phyloP scores from a whole-genome alignment of 2,888 invertebrate genomes.

The Dromius quadrimaculatus region DNA sequence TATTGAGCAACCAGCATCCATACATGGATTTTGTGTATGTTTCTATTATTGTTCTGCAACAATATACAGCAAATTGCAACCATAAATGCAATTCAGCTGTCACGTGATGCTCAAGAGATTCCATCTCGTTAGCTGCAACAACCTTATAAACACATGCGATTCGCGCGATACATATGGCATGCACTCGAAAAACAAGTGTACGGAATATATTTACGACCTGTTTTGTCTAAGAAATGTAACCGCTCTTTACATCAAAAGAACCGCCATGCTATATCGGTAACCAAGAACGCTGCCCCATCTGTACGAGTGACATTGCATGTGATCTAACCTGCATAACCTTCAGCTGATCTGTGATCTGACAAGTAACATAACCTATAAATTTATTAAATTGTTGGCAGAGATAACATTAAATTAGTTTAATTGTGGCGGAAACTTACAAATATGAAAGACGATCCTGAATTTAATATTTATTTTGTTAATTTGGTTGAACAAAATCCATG shows the following conservation, averaged over 20 bases:
- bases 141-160: not conserved
- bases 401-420: no score
- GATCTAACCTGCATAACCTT: slow-evolving; percentile 33
- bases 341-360: slow-evolving; percentile 27
- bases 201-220: slow-evolving; percentile 31
- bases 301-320: slow-evolving; percentile 11
- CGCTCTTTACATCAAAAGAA: slow-evolving; percentile 31
- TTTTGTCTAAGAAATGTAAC: slow-evolving; percentile 25
- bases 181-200: slow-evolving; percentile 20
- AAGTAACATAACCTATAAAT: slow-evolving; percentile 16
- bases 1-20: no score
- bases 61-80: slow-evolving; percentile 8
- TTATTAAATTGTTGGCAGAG: not conserved
- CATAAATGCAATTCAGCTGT: not conserved
- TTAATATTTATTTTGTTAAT: slow-evolving; percentile 35
- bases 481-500: slow-evolving; percentile 30
- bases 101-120: slow-evolving; percentile 24
- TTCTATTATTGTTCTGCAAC: not conserved
- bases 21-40: not conserved
- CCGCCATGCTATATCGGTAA: slow-evolving; percentile 31
- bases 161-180: slow-evolving; percentile 18
- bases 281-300: not conserved
- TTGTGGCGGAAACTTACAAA: slow-evolving; percentile 23
- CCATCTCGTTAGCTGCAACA: slow-evolving; percentile 38
- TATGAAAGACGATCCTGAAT: slow-evolving; percentile 32